Conservation (phyloP, 1,140 invertebrate genomes). For the Cydia strobilella region DNA sequence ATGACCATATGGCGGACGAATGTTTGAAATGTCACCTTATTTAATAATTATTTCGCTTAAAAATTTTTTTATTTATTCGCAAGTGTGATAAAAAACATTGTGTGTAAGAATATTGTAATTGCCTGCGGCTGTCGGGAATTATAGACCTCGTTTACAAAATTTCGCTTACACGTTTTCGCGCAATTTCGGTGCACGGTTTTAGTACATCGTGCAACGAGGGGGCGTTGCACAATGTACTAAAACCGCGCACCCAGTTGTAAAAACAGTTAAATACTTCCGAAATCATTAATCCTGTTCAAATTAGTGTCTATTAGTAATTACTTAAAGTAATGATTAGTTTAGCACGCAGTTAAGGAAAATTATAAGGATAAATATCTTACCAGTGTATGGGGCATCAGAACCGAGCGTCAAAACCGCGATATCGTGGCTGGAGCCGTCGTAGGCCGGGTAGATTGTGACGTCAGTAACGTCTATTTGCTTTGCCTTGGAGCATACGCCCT, state of each 20-base stretch:
- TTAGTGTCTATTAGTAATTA: neutral
- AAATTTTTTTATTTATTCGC: no score
- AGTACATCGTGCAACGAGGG: no score
- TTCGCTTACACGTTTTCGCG: no score
- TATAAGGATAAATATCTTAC: slow-evolving; percentile 23
- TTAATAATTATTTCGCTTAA: no score
- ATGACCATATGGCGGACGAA: no score
- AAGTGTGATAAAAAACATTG: no score
- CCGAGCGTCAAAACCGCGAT: slow-evolving; percentile 36
- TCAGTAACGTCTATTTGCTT: slow-evolving; percentile 12
- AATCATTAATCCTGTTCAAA: neutral
- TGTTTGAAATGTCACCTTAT: no score
- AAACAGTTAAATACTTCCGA: neutral
- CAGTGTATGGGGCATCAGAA: slow-evolving; percentile 37
- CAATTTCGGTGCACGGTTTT: no score
- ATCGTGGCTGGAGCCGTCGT: slow-evolving; percentile 32
- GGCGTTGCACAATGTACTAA: no score
- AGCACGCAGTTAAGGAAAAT: neutral
- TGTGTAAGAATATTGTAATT: no score
- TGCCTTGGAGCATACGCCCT: slow-evolving; percentile 31
- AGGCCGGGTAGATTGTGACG: slow-evolving; percentile 26
- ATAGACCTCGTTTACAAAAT: no score
- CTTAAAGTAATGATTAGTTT: neutral
- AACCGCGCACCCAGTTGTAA: neutral
- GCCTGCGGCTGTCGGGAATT: no score